These are phyloP conservation scores for Rhopalosiphum maidis DNA, from an alignment of 1,140 invertebrate species.

Conservation along the genomic window DNA sequence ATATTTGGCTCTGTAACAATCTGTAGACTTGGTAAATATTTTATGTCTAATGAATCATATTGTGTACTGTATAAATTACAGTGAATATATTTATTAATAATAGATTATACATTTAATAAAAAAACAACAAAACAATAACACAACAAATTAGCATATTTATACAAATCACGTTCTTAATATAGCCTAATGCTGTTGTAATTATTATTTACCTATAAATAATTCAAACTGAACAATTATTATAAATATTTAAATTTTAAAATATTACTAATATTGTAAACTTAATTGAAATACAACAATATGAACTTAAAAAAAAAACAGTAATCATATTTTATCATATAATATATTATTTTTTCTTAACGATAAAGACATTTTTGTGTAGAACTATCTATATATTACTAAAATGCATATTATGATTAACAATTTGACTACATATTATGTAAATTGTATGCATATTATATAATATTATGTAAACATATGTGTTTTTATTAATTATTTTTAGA, in stretches of 20 bases:
- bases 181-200: not conserved
- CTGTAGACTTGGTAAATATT: not conserved
- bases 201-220: not conserved
- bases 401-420: not conserved
- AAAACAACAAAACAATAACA: constrained; percentile 34
- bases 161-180: constrained; percentile 31
- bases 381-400: not conserved
- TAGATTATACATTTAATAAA: constrained; percentile 39
- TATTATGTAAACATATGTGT: not conserved
- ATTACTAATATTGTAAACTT: constrained; percentile 19
- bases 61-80: not conserved
- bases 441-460: not conserved
- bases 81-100: not conserved
- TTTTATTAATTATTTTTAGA: not conserved
- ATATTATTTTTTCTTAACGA: not conserved
- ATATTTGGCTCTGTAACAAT: not conserved
- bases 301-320: not conserved
- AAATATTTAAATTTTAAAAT: not conserved
- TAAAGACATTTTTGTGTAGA: not conserved
- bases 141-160: constrained; percentile 28
- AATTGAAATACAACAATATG: not conserved
- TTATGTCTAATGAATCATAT: not conserved
- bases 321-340: not conserved
- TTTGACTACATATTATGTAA: not conserved
- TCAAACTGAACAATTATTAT: constrained; percentile 7